A percentile compares a stretch with the other conserved stretches of the same genome.
Conservation (phyloP, 1,140 invertebrate species). For the Heliconius himera region DNA sequence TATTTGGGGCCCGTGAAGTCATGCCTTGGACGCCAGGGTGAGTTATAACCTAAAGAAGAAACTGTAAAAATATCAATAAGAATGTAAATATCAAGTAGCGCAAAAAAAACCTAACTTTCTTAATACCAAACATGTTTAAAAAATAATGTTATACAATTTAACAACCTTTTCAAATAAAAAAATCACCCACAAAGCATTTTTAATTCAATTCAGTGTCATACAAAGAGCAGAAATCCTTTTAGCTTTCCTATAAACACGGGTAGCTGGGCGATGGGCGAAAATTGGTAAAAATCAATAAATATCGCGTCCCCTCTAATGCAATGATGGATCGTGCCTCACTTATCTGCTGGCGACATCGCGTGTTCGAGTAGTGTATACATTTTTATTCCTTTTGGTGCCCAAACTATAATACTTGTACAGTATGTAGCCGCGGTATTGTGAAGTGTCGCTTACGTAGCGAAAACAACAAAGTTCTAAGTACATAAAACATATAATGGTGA, state of each 20-base stretch:
- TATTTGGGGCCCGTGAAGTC: no score
- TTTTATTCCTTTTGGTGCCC: slow-evolving; percentile 26
- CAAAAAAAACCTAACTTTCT: no score
- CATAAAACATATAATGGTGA: no score
- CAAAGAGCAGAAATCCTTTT: slow-evolving; percentile 43
- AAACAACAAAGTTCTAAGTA: no score
- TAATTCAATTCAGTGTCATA: slow-evolving; percentile 38
- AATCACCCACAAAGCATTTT: slow-evolving; percentile 19
- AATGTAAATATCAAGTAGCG: no score
- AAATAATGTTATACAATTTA: neutral
- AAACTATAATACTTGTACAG: slow-evolving; percentile 6
- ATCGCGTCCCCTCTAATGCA: slow-evolving; percentile 72
- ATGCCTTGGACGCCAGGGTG: no score
- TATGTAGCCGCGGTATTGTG: neutral
- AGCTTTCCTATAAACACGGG: slow-evolving; percentile 42
- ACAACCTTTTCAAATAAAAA: slow-evolving; percentile 11
- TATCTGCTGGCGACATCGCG: slow-evolving; percentile 70
- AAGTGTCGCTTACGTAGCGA: no score
- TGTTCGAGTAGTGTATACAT: slow-evolving; percentile 17
- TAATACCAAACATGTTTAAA: neutral
- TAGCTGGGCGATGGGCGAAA: slow-evolving; percentile 48
- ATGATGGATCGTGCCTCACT: slow-evolving; percentile 70
- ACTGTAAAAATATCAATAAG: no score
- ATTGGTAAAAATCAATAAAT: slow-evolving; percentile 74
- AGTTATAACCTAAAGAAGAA: no score